A percentile compares a stretch with the other conserved stretches of the same genome.
Evolutionary conservation across 1,140 invertebrate genomes (phyloP).

Genomic region (Plutomurus gul): DNA sequence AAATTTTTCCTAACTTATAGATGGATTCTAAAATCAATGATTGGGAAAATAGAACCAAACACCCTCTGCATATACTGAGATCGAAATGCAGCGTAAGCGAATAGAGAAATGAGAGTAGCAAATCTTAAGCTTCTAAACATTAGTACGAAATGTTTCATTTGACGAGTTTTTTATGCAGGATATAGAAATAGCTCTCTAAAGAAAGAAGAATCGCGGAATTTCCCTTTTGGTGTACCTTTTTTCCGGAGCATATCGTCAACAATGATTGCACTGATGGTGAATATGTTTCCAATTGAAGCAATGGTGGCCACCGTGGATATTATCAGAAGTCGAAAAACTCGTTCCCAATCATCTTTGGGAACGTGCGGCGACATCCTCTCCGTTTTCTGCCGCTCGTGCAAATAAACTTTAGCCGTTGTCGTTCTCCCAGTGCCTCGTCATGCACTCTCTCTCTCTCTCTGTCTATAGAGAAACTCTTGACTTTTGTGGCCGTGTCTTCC

Average conservation of each 20-base stretch:
- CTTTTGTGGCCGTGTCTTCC: neutral
- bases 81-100: too few species aligned
- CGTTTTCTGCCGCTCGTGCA: neutral
- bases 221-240: conserved; percentile 68
- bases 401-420: neutral
- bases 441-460: neutral
- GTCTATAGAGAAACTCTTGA: neutral
- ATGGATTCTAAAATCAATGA: too few species aligned
- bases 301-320: conserved; percentile 68
- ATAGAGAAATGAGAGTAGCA: too few species aligned
- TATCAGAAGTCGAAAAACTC: conserved; percentile 69
- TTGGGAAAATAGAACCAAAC: too few species aligned
- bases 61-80: too few species aligned
- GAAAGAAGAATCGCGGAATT: too few species aligned
- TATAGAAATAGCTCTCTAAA: neutral
- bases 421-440: neutral
- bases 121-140: too few species aligned
- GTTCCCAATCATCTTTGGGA: conserved; percentile 65
- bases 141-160: too few species aligned
- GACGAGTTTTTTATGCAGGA: neutral
- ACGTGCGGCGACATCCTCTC: neutral
- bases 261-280: conserved; percentile 76
- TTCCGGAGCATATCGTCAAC: conserved; percentile 73
- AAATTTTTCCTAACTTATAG: too few species aligned
- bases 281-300: conserved; percentile 74